phyloP scores from a whole-genome alignment of 2,113 vertebrate species.

The Platycercus adscitus region DNA sequence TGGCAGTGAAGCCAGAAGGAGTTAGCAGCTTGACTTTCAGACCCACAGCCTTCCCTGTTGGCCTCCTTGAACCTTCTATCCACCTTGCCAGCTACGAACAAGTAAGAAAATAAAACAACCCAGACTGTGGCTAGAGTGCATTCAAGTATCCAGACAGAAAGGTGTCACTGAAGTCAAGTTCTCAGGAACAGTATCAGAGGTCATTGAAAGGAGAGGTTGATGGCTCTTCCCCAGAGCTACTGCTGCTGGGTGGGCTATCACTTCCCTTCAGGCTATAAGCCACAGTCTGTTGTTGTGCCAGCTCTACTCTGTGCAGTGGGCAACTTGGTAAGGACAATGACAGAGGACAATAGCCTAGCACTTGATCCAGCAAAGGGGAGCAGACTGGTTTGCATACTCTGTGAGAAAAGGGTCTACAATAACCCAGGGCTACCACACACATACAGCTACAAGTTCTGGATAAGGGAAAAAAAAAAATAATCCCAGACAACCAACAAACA shows the following conservation, averaged over 20 bases:
- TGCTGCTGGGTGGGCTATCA: neutral
- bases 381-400: neutral
- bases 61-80: neutral
- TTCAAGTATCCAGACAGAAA: neutral
- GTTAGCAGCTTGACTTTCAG: neutral
- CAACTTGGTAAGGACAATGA: neutral
- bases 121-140: neutral
- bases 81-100: neutral
- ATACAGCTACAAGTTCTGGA: neutral
- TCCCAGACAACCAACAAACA: neutral
- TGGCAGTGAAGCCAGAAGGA: neutral
- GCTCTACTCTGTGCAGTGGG: neutral
- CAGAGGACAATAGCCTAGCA: neutral
- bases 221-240: neutral
- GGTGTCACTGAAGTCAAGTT: neutral
- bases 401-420: neutral
- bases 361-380: neutral
- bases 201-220: neutral
- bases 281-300: neutral
- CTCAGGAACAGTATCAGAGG: neutral
- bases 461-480: neutral
- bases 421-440: neutral
- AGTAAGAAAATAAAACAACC: neutral
- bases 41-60: neutral
- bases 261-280: neutral